Percentiles rank a stretch among this genome's conserved stretches.
Evolutionary conservation across 2,888 invertebrate species (phyloP).

Genomic region (Matsumyia berberina): DNA sequence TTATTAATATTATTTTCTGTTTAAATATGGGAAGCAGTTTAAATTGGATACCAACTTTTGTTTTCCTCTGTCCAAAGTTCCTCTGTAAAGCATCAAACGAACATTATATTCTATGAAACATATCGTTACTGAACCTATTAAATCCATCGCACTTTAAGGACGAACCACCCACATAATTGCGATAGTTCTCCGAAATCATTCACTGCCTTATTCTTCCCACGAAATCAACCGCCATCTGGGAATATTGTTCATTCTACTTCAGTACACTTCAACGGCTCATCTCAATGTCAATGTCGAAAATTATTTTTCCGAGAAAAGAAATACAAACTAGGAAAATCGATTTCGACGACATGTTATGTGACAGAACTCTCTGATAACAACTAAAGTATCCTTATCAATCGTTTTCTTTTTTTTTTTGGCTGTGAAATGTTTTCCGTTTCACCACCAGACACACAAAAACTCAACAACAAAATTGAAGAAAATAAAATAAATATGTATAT

Average conservation of each 20-base stretch:
- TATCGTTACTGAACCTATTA: too few relatives aligned
- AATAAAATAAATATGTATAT: too few relatives aligned
- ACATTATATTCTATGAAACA: too few relatives aligned
- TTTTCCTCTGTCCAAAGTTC: too few relatives aligned
- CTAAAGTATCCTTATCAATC: conserved; percentile 21
- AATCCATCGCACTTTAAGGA: neutral
- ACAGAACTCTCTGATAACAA: conserved; percentile 1
- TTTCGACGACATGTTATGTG: neutral
- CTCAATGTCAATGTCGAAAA: neutral
- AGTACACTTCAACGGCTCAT: conserved; percentile 4
- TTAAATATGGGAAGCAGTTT: too few relatives aligned
- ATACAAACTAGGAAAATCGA: conserved; percentile 6
- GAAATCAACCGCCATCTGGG: neutral
- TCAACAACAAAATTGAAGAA: neutral
- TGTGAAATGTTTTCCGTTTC: conserved; percentile 16
- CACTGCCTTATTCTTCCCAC: neutral
- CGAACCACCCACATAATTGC: neutral
- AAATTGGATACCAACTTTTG: too few relatives aligned
- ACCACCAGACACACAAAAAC: neutral
- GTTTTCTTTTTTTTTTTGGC: too few relatives aligned
- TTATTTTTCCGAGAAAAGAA: neutral
- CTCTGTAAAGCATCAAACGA: too few relatives aligned
- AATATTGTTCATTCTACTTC: conserved; percentile 17
- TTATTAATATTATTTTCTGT: too few relatives aligned
- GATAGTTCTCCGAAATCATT: neutral